Evolutionary conservation across 2,888 invertebrate genomes (phyloP).

Genomic region (Troides aeacus): DNA sequence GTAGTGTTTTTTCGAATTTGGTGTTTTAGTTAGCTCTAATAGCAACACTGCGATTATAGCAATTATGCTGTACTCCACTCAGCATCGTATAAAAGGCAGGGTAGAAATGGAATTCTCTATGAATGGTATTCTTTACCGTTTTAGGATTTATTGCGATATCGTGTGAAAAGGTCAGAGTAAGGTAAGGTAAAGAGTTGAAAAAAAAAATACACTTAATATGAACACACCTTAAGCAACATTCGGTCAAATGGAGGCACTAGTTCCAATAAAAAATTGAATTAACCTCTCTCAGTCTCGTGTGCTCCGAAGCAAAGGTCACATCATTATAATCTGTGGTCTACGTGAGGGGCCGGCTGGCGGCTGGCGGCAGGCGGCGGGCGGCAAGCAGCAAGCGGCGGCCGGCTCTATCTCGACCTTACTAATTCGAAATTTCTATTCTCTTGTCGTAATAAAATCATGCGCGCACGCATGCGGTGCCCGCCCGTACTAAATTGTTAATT

Average conservation of each 20-base stretch:
- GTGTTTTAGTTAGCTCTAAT: no score
- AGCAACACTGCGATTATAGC: no score
- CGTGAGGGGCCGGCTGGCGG: slow-evolving; percentile 63
- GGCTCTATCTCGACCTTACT: slow-evolving; percentile 51
- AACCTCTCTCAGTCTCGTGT: slow-evolving; percentile 61
- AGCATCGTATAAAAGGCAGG: no score
- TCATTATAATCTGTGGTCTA: slow-evolving; percentile 68
- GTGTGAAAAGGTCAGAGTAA: no score
- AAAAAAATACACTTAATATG: slow-evolving; percentile 23
- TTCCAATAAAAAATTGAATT: slow-evolving; percentile 68
- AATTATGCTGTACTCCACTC: no score
- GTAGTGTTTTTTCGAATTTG: no score
- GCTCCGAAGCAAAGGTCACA: slow-evolving; percentile 70
- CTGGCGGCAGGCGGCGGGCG: slow-evolving; percentile 27
- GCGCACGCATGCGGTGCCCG: slow-evolving; percentile 55
- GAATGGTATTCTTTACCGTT: no score
- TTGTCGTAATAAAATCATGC: slow-evolving; percentile 73
- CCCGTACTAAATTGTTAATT: slow-evolving; percentile 50
- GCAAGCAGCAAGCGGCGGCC: background rate
- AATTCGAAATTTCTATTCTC: slow-evolving; percentile 75
- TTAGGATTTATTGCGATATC: no score
- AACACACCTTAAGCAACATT: slow-evolving; percentile 38
- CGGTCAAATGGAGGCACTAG: slow-evolving; percentile 60
- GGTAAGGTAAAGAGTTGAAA: no score
- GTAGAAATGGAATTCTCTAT: no score